phyloP scores from a whole-genome alignment of 37 sponge, comb jelly and placozoan species.

The Halisarca cf. caerulea region DNA sequence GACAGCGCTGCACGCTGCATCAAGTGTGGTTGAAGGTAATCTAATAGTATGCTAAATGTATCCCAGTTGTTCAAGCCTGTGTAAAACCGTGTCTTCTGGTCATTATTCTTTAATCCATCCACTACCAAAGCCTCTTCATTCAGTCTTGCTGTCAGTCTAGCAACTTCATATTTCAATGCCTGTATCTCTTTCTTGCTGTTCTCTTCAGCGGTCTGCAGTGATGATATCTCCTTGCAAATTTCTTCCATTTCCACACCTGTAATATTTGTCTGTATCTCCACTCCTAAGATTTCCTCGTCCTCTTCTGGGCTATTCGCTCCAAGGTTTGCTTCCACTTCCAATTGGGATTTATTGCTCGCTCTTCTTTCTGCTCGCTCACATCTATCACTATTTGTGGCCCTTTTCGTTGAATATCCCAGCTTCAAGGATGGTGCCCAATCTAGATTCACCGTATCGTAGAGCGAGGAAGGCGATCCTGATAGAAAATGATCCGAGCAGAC shows the following conservation, averaged over 20 bases:
- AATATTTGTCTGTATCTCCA: too few species aligned
- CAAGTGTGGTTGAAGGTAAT: not conserved
- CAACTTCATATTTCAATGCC: not conserved
- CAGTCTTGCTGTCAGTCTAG: not conserved
- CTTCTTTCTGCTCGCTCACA: not conserved
- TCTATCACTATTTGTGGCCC: not conserved
- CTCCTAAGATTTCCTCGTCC: too few species aligned
- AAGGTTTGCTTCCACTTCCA: too few species aligned
- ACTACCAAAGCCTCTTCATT: not conserved
- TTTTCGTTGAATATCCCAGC: not conserved
- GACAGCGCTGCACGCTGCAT: not conserved
- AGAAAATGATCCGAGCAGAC: too few species aligned
- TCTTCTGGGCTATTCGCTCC: too few species aligned
- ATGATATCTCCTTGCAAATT: too few species aligned
- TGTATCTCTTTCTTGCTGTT: too few species aligned
- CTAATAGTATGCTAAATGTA: not conserved
- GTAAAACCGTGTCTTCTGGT: conserved; percentile 8
- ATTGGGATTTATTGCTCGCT: not conserved
- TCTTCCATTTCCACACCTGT: too few species aligned
- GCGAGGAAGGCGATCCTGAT: too few species aligned
- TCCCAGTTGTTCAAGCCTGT: conserved; percentile 25
- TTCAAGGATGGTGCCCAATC: too few species aligned
- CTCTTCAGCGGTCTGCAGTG: too few species aligned
- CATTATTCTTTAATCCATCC: conserved; percentile 5
- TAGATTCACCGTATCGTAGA: too few species aligned